Evolutionary conservation across 2,888 invertebrate species (phyloP), one percentile per base, ranked within the genome.

Genomic region (Phortica okadai): DNA sequence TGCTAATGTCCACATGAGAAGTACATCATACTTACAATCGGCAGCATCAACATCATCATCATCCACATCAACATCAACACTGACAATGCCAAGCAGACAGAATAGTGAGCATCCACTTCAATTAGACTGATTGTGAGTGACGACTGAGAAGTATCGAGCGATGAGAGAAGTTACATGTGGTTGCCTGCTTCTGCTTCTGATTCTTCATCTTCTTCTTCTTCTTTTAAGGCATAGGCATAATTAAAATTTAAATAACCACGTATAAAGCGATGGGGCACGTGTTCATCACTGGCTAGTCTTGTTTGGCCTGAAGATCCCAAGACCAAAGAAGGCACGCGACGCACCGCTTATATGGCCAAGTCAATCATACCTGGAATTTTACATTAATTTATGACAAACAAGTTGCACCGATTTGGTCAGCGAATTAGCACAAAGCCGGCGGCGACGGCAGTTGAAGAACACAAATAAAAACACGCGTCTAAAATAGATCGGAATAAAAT

Each of bases 351-450:
- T 72, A 72, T 45, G 70, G 70, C 16, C 70, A 14, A 72, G 21
- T 25, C 70, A 72, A 72, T 72, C 70, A 72, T 72, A 72, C 70
- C 70, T 50, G 54, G 70, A 72, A 72, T 72, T 72, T 72, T 72
- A 72, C 45, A 25, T 72, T 72, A 72, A 72, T 72, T 72, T 72
- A 72, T 72, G 70, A 72, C 70, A 72, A 72, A 72, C 70, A 33
- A 72, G 54, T 16, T 72, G 70, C 70, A 72, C 56, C 44, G 45
- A 72, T 72, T 72, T 72, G 70, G 70, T 72, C 70, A 56, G 10
- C 21, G 42, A 66, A 21, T 25, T 66, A 41, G 69, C 50, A 50
- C 50, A 50, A 50, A 50, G 50, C 50, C 50, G 14, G 50, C 50
- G 50, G 50, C 50, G 14, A 14, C 50, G 50, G 50, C 50, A 11